Base-by-base conservation (phyloP, 2,888 invertebrate genomes). In the Noctua fimbriata region DNA sequence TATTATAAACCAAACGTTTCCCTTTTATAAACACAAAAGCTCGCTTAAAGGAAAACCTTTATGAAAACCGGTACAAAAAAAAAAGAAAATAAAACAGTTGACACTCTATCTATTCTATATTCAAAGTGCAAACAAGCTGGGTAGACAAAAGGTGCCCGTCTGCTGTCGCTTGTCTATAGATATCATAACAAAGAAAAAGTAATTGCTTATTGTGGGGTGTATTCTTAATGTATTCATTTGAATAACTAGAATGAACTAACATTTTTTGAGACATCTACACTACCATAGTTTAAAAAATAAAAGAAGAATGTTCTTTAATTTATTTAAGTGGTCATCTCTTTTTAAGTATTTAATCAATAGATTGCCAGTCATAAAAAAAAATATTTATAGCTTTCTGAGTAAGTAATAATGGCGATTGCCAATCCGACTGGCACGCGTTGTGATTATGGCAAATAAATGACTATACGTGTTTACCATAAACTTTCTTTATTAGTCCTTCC, bases 51-150 rank as follows among this genome's bases (percentile, higher is more conserved):
- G 28, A 65, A 76, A 76, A 58, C 28, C n/a, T 10, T 10, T 63
- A 16, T 47, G n/a, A 36, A 36, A 69, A 60, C 2, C 6, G 10
- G 21, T 21, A 16, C 44, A 2, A 36, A n/a, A 41, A n/a, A 36
- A 49, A 66, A 55, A 52, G 52, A 44, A 58, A 79, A 69, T 7
- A 69, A 7, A 70, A 32, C 65, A 49, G 49, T 69, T n/a, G 65
- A 58, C 5, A n/a, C 16, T 69, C 52, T 70, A 52, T 77, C 52
- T 83, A 52, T 70, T 81, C 49, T 66, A 49, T 77, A 83, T 78
- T 78, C 66, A 67, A 83, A 78, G 44, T 83, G 78, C 66, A 78
- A 44, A 78, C 66, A 24, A 71, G 58, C 24, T 18, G 24, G 28
- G 28, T 77, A 70, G 21, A 78, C 44, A 83, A 81, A 60, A 70